Evolutionary conservation across 2,113 vertebrate genomes (phyloP).

Genomic region (Myiagra hebetior): DNA sequence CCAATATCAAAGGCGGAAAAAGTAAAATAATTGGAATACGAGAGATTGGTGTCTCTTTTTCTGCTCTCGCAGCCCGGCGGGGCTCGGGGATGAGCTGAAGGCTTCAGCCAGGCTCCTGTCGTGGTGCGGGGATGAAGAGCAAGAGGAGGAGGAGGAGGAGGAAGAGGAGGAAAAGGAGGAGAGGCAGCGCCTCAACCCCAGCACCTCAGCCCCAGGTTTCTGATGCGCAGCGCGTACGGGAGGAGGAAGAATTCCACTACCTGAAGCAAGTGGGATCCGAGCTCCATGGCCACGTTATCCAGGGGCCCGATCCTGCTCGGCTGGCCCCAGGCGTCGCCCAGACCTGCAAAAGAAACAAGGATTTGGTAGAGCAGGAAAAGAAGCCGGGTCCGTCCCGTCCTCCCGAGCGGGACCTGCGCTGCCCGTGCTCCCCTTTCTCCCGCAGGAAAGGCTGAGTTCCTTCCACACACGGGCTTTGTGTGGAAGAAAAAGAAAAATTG

Average conservation of each 20-base stretch:
- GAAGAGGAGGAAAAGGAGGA: background rate
- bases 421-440: background rate
- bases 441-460: background rate
- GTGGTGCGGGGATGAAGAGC: background rate
- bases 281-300: constrained; percentile 89
- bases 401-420: background rate
- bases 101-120: background rate
- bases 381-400: background rate
- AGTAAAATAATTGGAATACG: too few species aligned
- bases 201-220: background rate
- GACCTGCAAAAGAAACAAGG: constrained; percentile 69
- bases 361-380: background rate
- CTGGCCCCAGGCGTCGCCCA: constrained; percentile 90
- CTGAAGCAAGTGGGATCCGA: constrained; percentile 92
- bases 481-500: background rate
- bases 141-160: background rate
- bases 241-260: constrained; percentile 53
- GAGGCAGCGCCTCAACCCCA: accelerated
- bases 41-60: background rate
- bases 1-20: accelerated
- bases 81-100: background rate
- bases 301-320: constrained; percentile 77
- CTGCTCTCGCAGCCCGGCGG: background rate
- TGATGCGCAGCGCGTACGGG: background rate
- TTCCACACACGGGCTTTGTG: accelerated